A percentile compares a stretch with the other conserved stretches of the same genome.
Evolutionary conservation across 2,113 vertebrate species (phyloP).

Genomic region (Baryphthengus martii): DNA sequence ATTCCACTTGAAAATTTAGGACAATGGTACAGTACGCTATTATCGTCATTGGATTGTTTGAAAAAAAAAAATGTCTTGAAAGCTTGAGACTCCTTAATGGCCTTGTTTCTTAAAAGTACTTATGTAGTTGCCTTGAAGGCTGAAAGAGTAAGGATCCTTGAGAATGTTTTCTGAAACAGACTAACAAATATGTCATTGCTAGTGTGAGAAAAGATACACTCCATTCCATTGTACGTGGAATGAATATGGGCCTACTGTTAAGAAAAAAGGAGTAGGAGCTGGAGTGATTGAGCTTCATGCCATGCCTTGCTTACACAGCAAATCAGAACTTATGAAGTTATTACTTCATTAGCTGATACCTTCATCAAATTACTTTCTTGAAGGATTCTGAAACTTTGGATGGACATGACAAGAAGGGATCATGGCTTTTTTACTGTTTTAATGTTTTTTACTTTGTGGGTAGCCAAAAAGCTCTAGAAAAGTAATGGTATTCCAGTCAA

Average conservation of each 20-base stretch:
- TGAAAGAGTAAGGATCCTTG: not conserved
- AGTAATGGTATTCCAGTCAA: accelerated
- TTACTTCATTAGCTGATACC: not conserved
- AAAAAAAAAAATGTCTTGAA: not conserved
- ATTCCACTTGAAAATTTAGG: not conserved
- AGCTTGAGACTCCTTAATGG: not conserved
- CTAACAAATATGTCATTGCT: not conserved
- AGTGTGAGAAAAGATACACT: not conserved
- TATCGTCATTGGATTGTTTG: not conserved
- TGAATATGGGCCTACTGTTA: not conserved
- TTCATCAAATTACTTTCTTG: not conserved
- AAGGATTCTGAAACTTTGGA: not conserved
- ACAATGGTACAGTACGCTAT: not conserved
- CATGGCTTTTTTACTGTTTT: not conserved
- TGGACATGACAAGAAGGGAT: not conserved
- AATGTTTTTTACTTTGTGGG: not conserved
- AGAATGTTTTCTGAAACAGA: not conserved
- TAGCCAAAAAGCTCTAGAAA: not conserved
- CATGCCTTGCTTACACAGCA: not conserved
- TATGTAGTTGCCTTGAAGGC: not conserved
- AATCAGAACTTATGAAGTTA: not conserved
- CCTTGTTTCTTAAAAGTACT: not conserved
- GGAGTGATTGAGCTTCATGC: not conserved
- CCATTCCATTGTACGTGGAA: not conserved
- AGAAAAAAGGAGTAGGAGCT: not conserved